Base-by-base conservation (phyloP, 2,888 invertebrate species). In the Blastobasis lacticolella region DNA sequence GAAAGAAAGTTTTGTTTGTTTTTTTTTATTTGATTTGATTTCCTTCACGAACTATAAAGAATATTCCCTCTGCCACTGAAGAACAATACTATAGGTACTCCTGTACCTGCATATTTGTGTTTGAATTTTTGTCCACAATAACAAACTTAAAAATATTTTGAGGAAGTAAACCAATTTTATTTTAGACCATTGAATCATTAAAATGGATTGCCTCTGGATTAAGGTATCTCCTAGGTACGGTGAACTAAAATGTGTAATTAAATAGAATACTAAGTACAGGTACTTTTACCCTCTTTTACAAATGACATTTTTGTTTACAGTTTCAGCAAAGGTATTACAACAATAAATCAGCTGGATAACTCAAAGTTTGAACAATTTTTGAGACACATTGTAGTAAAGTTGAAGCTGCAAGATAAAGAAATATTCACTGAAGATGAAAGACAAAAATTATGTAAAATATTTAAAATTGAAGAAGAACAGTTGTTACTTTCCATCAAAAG, bases 281-380 rank as follows among this genome's bases (percentile, higher is more conserved):
- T 10, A 46, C 8, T 55, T 55, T 49, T 55, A 45, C 3, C 23
- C 23, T 23, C 23, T 23, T 23, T 23, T 23, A 23, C 23, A 23
- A 2, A 23, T 23, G 23, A 23, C 23, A 23, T 23, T 23, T 2
- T 23, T 47, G 38, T 53, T 57, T 82, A 56, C 69, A 88, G 87
- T 59, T 63, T 87, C 36, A 66, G 47, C 9, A 85, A 79, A 60
- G 87, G 87, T 5, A 68, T 86, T 42, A 53, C 54, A 49, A 57
- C 76, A 4, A 66, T 84, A 4, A 88, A 87, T 58, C 59, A 70
- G 45, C 57, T 88, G 4, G 85, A 87, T 49, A 78, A 76, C 54
- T 60, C 64, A 10, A 82, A 79, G 62, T 87, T 82, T 66, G 86
- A 87, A 58, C 83, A 84, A 56, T 83, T 85, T 57, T 61, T 86